phyloP scores from a whole-genome alignment of 23 tunicate species.

The Halocynthia roretzi region DNA sequence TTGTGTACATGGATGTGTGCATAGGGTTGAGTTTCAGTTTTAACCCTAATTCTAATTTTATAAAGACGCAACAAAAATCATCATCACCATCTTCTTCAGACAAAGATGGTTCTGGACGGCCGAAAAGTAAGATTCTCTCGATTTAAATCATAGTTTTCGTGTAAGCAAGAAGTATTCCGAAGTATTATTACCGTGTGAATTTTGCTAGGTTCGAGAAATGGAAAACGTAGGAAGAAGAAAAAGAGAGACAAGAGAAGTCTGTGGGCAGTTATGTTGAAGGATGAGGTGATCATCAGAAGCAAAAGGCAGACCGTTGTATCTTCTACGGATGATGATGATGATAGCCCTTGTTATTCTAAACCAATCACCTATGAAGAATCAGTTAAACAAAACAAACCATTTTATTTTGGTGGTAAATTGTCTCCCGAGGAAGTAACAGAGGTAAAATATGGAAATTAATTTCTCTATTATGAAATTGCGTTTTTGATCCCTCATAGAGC shows the following conservation, averaged over 20 bases:
- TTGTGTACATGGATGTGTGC: no score
- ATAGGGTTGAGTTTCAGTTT: no score
- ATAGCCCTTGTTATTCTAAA: conserved; percentile 29
- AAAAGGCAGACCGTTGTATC: conserved; percentile 12
- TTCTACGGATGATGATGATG: conserved; percentile 11
- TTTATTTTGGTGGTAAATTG: conserved; percentile 56
- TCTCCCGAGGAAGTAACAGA: conserved; percentile 46
- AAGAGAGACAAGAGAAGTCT: conserved; percentile 33
- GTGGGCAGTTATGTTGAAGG: neutral
- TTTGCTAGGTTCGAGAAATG: neutral
- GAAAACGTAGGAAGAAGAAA: conserved; percentile 37
- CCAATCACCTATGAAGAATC: conserved; percentile 74
- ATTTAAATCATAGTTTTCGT: no score
- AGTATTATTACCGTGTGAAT: no score
- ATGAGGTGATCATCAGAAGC: neutral
- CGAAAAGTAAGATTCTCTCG: no score
- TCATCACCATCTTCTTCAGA: no score
- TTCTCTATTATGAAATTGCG: neutral
- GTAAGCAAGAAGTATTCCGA: no score
- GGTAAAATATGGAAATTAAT: conserved; percentile 9
- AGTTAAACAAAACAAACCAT: conserved; percentile 25
- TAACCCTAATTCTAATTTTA: no score
- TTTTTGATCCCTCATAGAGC: no score
- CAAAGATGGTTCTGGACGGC: no score
- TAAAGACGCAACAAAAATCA: no score